Conservation (phyloP, 2,113 vertebrate species). For the Hippocampus abdominalis region DNA sequence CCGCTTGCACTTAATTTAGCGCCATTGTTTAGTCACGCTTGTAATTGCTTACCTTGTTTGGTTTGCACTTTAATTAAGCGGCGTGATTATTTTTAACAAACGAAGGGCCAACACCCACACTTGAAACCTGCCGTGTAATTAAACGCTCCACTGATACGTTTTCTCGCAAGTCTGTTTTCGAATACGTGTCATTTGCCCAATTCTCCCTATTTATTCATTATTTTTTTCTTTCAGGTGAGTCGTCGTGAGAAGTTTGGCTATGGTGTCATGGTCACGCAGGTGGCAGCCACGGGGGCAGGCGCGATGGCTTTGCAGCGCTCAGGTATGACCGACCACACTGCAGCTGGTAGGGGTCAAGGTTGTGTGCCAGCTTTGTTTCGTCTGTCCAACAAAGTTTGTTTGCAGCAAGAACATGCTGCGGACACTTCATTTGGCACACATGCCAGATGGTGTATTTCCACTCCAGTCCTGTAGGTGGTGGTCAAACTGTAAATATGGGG, state of each 20-base stretch:
- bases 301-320: conserved; percentile 79
- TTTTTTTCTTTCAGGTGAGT: conserved; percentile 71
- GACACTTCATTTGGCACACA: too few species aligned
- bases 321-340: conserved; percentile 66
- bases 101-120: neutral
- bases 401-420: too few species aligned
- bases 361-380: neutral
- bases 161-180: neutral
- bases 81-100: conserved; percentile 46
- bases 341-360: too few species aligned
- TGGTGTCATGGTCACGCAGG: conserved; percentile 84
- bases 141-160: neutral
- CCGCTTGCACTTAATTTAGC: conserved; percentile 38
- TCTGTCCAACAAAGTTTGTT: too few species aligned
- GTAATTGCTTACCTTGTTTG: conserved; percentile 35
- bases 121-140: conserved; percentile 7
- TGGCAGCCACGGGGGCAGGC: conserved; percentile 84
- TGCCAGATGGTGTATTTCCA: neutral
- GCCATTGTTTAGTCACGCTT: conserved; percentile 37
- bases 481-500: neutral
- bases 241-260: conserved; percentile 85
- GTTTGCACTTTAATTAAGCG: conserved; percentile 39
- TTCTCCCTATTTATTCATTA: neutral
- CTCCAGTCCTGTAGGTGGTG: neutral
- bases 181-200: neutral